A percentile compares a stretch with the other conserved stretches of the same genome.
Evolutionary conservation across 2,888 invertebrate genomes (phyloP).

Genomic region (Sminthurinus aureus): DNA sequence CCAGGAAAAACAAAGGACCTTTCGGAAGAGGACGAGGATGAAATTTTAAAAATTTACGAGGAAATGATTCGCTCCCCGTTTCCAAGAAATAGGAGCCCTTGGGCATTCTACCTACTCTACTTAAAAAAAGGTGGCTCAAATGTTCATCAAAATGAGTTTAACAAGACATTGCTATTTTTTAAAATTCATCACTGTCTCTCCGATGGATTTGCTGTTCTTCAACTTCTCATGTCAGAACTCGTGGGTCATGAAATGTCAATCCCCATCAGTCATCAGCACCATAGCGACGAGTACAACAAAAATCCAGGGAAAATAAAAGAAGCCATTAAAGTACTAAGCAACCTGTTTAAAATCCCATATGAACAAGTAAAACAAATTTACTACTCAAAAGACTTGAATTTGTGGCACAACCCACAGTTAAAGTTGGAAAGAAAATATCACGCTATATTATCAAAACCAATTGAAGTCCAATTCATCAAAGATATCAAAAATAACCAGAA

Average conservation of each 20-base stretch:
- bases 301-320: background rate
- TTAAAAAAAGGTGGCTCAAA: background rate
- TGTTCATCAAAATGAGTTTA: background rate
- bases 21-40: background rate
- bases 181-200: slow-evolving; percentile 19
- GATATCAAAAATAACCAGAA: background rate
- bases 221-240: slow-evolving; percentile 20
- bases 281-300: background rate
- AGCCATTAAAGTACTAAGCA: background rate
- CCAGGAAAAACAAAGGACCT: no score
- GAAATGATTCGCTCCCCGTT: background rate
- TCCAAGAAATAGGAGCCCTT: slow-evolving; percentile 6
- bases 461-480: slow-evolving; percentile 6
- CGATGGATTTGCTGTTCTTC: slow-evolving; percentile 28
- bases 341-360: slow-evolving; percentile 25
- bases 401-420: background rate
- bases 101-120: slow-evolving; percentile 7
- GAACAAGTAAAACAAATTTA: slow-evolving; percentile 14
- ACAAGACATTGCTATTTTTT: slow-evolving; percentile 12
- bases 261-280: background rate
- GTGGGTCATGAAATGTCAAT: background rate
- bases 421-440: background rate
- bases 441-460: background rate
- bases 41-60: background rate
- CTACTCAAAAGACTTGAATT: slow-evolving; percentile 9